Base-by-base conservation (phyloP, 2,797 vertebrate genomes). In the Epinephelus coioides region DNA sequence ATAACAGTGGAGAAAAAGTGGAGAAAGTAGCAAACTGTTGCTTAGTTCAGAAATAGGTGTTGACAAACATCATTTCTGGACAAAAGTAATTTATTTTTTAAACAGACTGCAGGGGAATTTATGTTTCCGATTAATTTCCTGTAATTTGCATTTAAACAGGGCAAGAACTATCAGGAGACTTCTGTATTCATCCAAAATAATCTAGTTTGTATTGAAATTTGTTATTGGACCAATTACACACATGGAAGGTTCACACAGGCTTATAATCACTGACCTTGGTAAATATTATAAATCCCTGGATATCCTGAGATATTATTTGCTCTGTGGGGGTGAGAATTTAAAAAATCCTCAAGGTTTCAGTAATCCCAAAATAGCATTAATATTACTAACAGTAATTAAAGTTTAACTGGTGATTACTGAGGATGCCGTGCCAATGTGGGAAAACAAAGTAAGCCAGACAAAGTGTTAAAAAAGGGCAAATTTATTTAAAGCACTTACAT, bases 401-500 rank as follows among this genome's bases (percentile, higher is more conserved):
- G 51, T n/a, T 21, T 1, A 5, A 18, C 17, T n/a, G 12, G 6
- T 21, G 44, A 64, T 47, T 53, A 46, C 44, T 3, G 68, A 38
- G 1, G 21, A 55, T 13, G 25, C n/a, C 14, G 38, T 30, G 43
- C 6, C 21, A 14, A 3, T 27, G 3, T 4, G 40, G 12, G 67
- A 27, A 70, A 72, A 83, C 19, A 70, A 74, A 73, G 83, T 12
- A 62, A 21, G 53, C 18, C 38, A 79, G 53, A 76, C 86, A 59
- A 51, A 57, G 19, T 63, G 76, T 92, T 92, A 91, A 90, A 94
- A 95, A 96, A 94, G 93, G 92, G 90, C 91, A 93, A 87, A 89
- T 96, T 96, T 96, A 96, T 96, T 96, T 95, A 95, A 96, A 96
- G 95, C 95, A 95, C 90, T 94, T 92, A 94, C 92, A 95, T 96